Evolutionary conservation across 92 coral and sea anemone genomes (phyloP), one percentile per base, ranked within the genome.

Genomic region (Plumapathes pennacea): DNA sequence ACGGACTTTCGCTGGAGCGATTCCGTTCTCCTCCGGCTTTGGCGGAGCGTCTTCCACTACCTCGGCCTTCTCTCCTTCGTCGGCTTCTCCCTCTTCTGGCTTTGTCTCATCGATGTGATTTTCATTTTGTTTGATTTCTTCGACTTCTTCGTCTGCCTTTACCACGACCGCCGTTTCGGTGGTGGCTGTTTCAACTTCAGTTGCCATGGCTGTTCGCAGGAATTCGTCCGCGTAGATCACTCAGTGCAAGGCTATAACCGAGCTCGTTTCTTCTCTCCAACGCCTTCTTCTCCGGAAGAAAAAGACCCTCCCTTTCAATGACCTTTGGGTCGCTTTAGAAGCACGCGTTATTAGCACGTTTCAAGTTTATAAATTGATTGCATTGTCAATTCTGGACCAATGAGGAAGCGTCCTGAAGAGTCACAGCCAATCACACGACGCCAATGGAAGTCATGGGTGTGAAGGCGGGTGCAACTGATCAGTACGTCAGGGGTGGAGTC

Each of bases 341-440:
- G 89, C 96, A 88, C 96, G 90, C 96, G 96, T 83, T 88, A 79
- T 88, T 88, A 81, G 90, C 90, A 83, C 86, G 95, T 83, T 86
- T 88, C 90, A 88, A 88, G 96, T 74, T 78, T 88, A 88, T 88
- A 88, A 92, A 92, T 94, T 84, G 99, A 94, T 95, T 85, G 90
- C 77, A 69, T 85, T 86, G 94, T 78, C 92, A 68, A 59, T 42
- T 71, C 48, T 62, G 30, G 57, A 66, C 99, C 99, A 94, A 94
- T 94, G 75, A 83, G 30, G 74, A 50, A 22, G 46, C 83, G 54
- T 25, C 49, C 47, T 61, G 23, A 31, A 47, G 69, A 75, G 58
- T 70, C 58, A 60, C 41, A 42, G 68, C 96, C 96, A 88, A 88
- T 88, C 90, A 77, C 76, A 53, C 30, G 57, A 59, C 57, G 67